Evolutionary conservation across 2,888 invertebrate genomes (phyloP).

Genomic region (Rhingia campestris): DNA sequence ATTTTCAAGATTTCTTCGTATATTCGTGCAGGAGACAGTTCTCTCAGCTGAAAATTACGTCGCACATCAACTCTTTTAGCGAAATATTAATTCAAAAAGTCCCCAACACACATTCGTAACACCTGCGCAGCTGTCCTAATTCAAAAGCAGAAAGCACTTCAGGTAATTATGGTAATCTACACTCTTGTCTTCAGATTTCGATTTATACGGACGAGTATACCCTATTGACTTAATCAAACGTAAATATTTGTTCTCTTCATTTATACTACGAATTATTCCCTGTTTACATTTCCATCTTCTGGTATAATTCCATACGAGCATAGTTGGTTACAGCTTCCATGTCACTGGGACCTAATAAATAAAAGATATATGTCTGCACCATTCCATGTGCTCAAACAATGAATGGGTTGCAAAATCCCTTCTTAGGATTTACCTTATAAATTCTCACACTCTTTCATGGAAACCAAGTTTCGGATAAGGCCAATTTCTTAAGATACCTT

Average conservation of each 20-base stretch:
- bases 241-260: constrained; percentile 34
- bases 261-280: constrained; percentile 2
- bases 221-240: constrained; percentile 31
- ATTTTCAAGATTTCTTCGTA: too few relatives aligned
- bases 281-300: constrained; percentile 1
- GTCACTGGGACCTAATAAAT: constrained; percentile 11
- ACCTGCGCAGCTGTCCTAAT: neutral
- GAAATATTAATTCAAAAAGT: neutral
- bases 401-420: neutral
- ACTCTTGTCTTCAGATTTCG: neutral
- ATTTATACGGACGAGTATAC: constrained; percentile 9
- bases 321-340: neutral
- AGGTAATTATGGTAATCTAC: constrained; percentile 19
- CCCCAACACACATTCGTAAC: neutral
- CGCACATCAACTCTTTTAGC: too few relatives aligned
- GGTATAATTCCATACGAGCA: neutral
- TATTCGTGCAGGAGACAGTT: too few relatives aligned
- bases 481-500: constrained; percentile 20
- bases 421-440: constrained; percentile 18
- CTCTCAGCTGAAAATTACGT: too few relatives aligned
- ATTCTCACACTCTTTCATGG: constrained; percentile 5
- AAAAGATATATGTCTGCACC: constrained; percentile 8
- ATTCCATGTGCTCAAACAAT: too few relatives aligned
- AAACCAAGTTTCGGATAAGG: constrained; percentile 14
- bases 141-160: neutral